phyloP scores from a whole-genome alignment of 2,113 vertebrate genomes.

The Stictonetta naevosa region DNA sequence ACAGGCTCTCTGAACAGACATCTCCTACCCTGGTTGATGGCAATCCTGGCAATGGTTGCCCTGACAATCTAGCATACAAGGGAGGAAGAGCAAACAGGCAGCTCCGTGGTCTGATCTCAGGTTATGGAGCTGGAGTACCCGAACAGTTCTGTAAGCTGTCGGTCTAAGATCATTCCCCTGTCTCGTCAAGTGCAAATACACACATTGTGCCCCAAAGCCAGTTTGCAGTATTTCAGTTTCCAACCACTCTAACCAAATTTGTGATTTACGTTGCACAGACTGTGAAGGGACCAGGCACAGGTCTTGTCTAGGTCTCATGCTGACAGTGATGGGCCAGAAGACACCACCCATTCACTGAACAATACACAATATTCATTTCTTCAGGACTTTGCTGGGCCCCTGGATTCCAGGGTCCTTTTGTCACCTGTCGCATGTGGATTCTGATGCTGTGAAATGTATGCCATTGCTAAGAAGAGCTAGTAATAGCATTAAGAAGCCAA shows the following conservation, averaged over 20 bases:
- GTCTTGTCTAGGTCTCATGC: background rate
- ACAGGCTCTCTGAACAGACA: background rate
- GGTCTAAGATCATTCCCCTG: background rate
- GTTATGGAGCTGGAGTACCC: background rate
- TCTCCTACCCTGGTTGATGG: background rate
- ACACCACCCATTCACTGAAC: background rate
- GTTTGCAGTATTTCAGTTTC: background rate
- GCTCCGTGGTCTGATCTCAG: background rate
- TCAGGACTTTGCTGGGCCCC: background rate
- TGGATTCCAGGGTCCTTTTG: background rate
- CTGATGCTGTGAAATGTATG: background rate
- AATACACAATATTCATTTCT: background rate
- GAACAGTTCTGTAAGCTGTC: background rate
- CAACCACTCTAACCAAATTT: background rate
- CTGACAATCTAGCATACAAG: background rate
- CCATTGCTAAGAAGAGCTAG: background rate
- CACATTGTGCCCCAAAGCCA: background rate
- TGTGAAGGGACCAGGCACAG: background rate
- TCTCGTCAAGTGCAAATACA: background rate
- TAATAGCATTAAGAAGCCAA: background rate
- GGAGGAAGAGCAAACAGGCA: background rate
- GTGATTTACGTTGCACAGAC: background rate
- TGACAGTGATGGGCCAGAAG: background rate
- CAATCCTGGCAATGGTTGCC: background rate
- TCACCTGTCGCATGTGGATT: background rate